A percentile compares a stretch with the other conserved stretches of the same genome.
Evolutionary conservation across 2,113 vertebrate species (phyloP).

Genomic region (human): GRCh38 chr2:5055501-5056000

Average conservation of each 20-base stretch:
- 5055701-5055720: too few species aligned
- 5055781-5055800: fast-evolving
- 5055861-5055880: not conserved
- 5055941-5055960: not conserved
- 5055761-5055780: not conserved
- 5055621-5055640: too few species aligned
- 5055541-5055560: too few species aligned
- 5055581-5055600: fast-evolving
- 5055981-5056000: too few species aligned
- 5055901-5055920: not conserved
- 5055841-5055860: too few species aligned
- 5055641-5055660: fast-evolving
- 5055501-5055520: too few species aligned
- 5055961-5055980: too few species aligned
- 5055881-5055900: not conserved
- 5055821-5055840: not conserved
- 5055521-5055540: not conserved
- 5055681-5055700: not conserved
- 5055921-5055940: not conserved
- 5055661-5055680: not conserved
- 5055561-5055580: fast-evolving
- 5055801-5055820: fast-evolving
- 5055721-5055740: not conserved
- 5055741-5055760: not conserved
- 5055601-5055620: fast-evolving